Conservation (phyloP, 2,888 invertebrate genomes). For the Platypus cylindrus region DNA sequence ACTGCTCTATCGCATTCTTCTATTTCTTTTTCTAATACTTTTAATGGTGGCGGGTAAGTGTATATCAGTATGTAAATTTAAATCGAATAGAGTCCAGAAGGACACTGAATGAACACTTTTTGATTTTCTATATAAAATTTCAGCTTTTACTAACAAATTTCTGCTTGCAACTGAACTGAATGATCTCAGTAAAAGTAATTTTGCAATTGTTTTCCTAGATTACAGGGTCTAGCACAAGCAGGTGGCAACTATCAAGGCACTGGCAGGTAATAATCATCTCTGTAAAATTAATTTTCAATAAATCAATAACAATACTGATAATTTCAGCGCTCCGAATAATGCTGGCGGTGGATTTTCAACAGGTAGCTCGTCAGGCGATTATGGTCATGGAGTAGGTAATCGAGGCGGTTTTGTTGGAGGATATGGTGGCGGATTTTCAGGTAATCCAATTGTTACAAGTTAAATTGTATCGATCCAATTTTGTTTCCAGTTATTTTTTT, state of each 20-base stretch:
- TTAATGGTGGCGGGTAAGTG: slow-evolving; percentile 17
- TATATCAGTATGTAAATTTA: too few relatives aligned
- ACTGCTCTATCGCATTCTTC: slow-evolving; percentile 24
- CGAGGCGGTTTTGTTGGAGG: slow-evolving; percentile 14
- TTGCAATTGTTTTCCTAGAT: slow-evolving; percentile 4
- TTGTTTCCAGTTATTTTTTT: background rate
- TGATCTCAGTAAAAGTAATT: background rate
- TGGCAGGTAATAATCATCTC: too few relatives aligned
- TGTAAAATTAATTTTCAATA: too few relatives aligned
- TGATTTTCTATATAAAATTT: too few relatives aligned
- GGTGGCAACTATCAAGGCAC: slow-evolving; percentile 2
- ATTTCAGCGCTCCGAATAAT: slow-evolving; percentile 7
- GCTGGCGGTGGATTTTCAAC: slow-evolving; percentile 4
- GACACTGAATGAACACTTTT: too few relatives aligned
- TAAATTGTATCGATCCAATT: slow-evolving; percentile 1
- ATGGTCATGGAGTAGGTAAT: slow-evolving; percentile 9
- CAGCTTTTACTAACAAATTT: too few relatives aligned
- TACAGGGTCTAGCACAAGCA: slow-evolving; percentile 7
- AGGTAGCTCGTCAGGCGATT: too few relatives aligned
- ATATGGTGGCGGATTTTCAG: slow-evolving; percentile 13
- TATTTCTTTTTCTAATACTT: slow-evolving; percentile 18
- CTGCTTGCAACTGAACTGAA: too few relatives aligned
- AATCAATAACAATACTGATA: too few relatives aligned
- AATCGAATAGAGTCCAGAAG: too few relatives aligned
- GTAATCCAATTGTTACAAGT: too few relatives aligned